A percentile compares a stretch with the other conserved stretches of the same genome.
Conservation (phyloP, 2,113 vertebrate genomes). For the Trinectes maculatus region DNA sequence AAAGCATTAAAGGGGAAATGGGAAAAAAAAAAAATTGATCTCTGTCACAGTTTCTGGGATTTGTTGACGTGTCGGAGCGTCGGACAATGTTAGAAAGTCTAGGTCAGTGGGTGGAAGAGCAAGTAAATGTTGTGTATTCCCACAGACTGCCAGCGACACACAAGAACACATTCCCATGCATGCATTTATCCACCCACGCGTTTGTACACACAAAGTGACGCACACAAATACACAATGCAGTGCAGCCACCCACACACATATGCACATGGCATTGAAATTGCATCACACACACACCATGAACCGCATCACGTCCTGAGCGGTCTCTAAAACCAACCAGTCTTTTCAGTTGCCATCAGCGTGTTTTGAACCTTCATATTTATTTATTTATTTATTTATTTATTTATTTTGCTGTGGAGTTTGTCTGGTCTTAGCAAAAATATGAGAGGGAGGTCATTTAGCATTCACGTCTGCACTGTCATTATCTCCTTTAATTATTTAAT, state of each 20-base stretch:
- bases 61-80: conserved; percentile 44
- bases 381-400: no score
- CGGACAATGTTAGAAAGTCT: conserved; percentile 63
- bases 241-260: conserved; percentile 55
- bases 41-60: conserved; percentile 43
- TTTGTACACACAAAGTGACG: conserved; percentile 32
- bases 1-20: conserved; percentile 20
- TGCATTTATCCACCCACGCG: conserved; percentile 58
- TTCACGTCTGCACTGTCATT: conserved; percentile 27
- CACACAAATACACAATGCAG: conserved; percentile 43
- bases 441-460: conserved; percentile 24
- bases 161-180: conserved; percentile 58
- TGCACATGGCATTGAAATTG: conserved; percentile 32
- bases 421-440: conserved; percentile 23
- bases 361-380: conserved; percentile 50
- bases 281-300: conserved; percentile 11
- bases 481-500: conserved; percentile 44
- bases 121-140: conserved; percentile 50
- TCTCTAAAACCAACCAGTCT: conserved; percentile 36
- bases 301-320: conserved; percentile 15
- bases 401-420: no score
- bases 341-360: conserved; percentile 42
- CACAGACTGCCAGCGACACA: conserved; percentile 31
- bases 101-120: conserved; percentile 34
- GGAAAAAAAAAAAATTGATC: conserved; percentile 54